Percentiles rank a stretch among this genome's conserved stretches.
Conservation (phyloP, 1,140 invertebrate genomes). For the Cherax destructor region DNA sequence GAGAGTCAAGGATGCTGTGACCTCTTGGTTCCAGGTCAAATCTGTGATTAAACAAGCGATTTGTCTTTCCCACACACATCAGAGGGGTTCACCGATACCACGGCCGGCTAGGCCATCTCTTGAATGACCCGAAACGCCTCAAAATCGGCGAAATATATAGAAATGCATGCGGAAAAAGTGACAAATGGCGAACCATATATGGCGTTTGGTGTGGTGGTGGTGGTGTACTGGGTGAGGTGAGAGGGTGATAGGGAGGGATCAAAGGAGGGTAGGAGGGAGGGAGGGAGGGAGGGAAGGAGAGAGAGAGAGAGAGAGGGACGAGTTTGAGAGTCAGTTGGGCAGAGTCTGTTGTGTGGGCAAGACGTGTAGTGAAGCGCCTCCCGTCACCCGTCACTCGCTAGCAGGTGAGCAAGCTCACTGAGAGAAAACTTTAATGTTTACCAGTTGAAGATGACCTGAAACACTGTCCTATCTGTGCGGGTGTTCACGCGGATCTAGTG, state of each 20-base stretch:
- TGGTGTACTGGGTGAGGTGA: slow-evolving; percentile 27
- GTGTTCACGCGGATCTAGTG: too few species aligned
- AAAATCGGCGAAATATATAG: background rate
- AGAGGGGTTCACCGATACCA: background rate
- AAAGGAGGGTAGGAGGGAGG: background rate
- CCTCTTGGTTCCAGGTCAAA: slow-evolving; percentile 51
- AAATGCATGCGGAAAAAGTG: slow-evolving; percentile 17
- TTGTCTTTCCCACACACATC: slow-evolving; percentile 1
- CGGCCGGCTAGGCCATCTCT: background rate
- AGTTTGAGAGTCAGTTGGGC: slow-evolving; percentile 15
- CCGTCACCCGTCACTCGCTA: slow-evolving; percentile 2
- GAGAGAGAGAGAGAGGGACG: background rate
- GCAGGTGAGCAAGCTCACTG: background rate
- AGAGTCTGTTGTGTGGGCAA: slow-evolving; percentile 1
- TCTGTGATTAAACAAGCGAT: slow-evolving; percentile 45
- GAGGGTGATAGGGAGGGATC: slow-evolving; percentile 9
- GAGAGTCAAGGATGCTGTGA: slow-evolving; percentile 52
- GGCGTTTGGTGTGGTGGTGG: slow-evolving; percentile 20
- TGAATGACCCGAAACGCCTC: slow-evolving; percentile 14
- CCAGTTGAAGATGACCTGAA: background rate
- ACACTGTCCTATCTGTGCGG: too few species aligned
- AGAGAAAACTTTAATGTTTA: background rate
- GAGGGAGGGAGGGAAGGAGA: background rate
- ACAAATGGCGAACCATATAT: slow-evolving; percentile 44
- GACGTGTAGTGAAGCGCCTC: slow-evolving; percentile 7